These are phyloP conservation scores for Lasius fuliginosus DNA, from an alignment of 2,888 invertebrate genomes.

Conservation along the genomic window DNA sequence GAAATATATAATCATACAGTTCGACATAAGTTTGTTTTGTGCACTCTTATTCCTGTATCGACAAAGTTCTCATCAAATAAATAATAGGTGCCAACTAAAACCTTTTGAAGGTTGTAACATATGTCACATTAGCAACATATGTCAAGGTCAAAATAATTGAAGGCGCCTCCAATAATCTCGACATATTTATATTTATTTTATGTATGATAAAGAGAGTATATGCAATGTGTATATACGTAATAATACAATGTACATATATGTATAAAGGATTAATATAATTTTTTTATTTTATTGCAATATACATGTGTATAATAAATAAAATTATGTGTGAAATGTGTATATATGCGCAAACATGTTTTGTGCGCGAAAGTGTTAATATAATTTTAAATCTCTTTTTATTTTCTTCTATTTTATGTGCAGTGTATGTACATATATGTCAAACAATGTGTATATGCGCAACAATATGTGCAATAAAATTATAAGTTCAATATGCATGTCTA, in stretches of 20 bases:
- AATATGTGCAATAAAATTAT: too few species aligned
- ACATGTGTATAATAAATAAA: neutral
- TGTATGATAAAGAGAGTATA: too few species aligned
- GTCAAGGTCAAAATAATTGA: neutral
- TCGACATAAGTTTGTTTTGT: neutral
- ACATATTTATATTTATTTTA: too few species aligned
- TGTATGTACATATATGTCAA: too few species aligned
- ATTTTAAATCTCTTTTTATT: neutral
- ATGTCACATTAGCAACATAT: neutral
- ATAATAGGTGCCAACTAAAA: neutral
- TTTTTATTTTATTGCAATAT: neutral
- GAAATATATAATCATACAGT: neutral
- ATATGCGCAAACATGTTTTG: too few species aligned
- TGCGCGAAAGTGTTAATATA: neutral
- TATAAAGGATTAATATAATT: neutral
- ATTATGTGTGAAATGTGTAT: neutral
- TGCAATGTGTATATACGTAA: neutral
- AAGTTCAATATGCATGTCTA: too few species aligned
- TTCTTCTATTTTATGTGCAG: too few species aligned
- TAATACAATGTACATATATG: neutral
- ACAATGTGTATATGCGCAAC: too few species aligned
- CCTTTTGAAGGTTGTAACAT: neutral
- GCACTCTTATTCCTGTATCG: neutral
- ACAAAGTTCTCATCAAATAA: neutral
- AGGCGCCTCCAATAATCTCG: too few species aligned